Conservation (phyloP, 2,113 vertebrate species). For the Vidua chalybeata region DNA sequence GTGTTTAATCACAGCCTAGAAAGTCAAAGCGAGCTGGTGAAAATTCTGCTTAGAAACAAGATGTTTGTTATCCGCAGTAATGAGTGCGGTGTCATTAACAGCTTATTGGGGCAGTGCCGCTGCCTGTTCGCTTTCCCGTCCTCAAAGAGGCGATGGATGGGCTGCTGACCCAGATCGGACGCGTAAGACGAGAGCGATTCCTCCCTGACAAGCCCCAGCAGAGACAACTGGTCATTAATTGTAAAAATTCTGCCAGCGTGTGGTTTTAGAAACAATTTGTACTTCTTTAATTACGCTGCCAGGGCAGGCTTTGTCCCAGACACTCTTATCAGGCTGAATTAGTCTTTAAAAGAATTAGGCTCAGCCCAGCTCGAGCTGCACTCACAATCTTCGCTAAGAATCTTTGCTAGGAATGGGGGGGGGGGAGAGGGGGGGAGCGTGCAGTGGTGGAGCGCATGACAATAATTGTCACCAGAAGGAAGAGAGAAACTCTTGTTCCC, state of each 20-base stretch:
- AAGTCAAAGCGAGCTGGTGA: slow-evolving; percentile 7
- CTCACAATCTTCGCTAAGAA: neutral
- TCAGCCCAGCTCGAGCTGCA: neutral
- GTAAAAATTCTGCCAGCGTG: slow-evolving; percentile 37
- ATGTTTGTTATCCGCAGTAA: neutral
- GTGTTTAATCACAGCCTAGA: neutral
- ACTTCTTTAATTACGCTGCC: slow-evolving; percentile 25
- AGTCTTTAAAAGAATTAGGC: neutral
- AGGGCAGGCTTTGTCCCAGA: neutral
- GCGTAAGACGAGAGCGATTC: neutral
- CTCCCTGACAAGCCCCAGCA: neutral
- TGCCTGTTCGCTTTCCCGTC: neutral
- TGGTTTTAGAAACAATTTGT: slow-evolving; percentile 45
- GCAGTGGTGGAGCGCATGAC: rapidly evolving
- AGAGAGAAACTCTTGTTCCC: slow-evolving; percentile 1
- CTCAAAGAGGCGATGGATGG: neutral
- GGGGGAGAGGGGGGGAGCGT: rapidly evolving
- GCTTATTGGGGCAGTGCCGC: neutral
- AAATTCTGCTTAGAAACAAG: slow-evolving; percentile 23
- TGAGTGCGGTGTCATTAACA: slow-evolving; percentile 13
- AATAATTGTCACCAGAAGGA: neutral
- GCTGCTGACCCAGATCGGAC: slow-evolving; percentile 22
- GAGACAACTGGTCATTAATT: slow-evolving; percentile 23
- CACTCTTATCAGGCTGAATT: slow-evolving; percentile 3
- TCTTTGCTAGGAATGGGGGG: neutral